phyloP scores from a whole-genome alignment of 1,140 invertebrate genomes.

The Lasaia peninsularis region DNA sequence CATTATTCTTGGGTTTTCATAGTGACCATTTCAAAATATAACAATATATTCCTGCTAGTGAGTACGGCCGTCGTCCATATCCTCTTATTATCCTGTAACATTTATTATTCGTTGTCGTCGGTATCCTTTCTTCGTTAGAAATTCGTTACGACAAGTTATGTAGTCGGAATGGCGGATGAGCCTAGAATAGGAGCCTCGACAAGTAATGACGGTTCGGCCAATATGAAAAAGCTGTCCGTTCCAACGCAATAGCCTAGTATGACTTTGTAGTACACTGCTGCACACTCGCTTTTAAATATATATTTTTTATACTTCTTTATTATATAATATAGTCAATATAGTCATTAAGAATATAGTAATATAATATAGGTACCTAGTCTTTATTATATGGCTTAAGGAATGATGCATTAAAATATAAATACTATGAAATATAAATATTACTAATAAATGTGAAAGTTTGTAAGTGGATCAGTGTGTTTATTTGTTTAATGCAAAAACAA shows the following conservation, averaged over 20 bases:
- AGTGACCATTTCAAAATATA: slow-evolving; percentile 6
- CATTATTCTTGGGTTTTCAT: not conserved
- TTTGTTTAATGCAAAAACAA: too few relatives aligned
- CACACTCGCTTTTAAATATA: not conserved
- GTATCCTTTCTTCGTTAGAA: slow-evolving; percentile 16
- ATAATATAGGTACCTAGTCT: too few relatives aligned
- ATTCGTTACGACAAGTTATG: slow-evolving; percentile 19
- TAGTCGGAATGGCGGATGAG: slow-evolving; percentile 28
- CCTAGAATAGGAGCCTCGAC: slow-evolving; percentile 21
- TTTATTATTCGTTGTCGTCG: slow-evolving; percentile 11
- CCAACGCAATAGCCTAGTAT: slow-evolving; percentile 7
- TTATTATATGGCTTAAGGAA: too few relatives aligned
- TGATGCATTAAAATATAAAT: too few relatives aligned
- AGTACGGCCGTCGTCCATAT: not conserved
- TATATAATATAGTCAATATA: too few relatives aligned
- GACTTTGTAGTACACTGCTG: slow-evolving; percentile 2
- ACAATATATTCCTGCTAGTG: slow-evolving; percentile 1
- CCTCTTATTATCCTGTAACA: slow-evolving; percentile 9
- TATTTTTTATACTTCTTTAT: too few relatives aligned
- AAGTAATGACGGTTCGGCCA: slow-evolving; percentile 42
- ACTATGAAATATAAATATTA: too few relatives aligned
- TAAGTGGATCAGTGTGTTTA: too few relatives aligned
- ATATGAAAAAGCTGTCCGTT: slow-evolving; percentile 36
- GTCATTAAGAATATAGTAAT: too few relatives aligned
- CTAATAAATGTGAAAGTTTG: too few relatives aligned